Evolutionary conservation across 2,113 vertebrate genomes (phyloP), one percentile per base, ranked within the genome.

Genomic region (Dendropsophus ebraccatus): DNA sequence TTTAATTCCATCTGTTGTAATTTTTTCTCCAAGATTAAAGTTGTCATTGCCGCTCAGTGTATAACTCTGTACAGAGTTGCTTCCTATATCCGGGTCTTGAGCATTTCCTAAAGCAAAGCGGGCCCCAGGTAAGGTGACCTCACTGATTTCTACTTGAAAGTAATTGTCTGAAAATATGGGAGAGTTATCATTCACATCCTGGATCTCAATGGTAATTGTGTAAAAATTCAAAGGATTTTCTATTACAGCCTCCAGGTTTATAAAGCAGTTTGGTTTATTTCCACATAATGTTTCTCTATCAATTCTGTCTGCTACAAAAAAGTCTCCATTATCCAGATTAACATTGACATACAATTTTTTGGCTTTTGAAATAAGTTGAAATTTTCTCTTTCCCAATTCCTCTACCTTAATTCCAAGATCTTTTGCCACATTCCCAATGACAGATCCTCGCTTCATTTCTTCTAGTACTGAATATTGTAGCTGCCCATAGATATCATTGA

Each of bases 401-500:
- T 82, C 82, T 14, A 89, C 17, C 83, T 60, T 83, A 23, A 92
- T 79, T 11, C 89, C 90, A 54, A 93, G 80, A 87, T 93, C 90
- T 32, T 87, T 89, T 54, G 89, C 95, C 94, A 0, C 93, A 93
- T 88, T 96, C 92, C 0, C 95, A 94, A 58, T 91, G 28, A 94
- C 73, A 19, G 91, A 93, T 13, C 94, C 94, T 79, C 91, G 92
- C 50, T 85, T 90, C 62, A 93, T 87, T 87, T 96, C 94, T 89
- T 96, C 94, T 32, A 90, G 88, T 14, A 95, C 90, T 8, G 94
- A 94, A 88, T 94, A 95, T 37, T 82, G 90, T 89, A 96, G 88
- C 90, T 94, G 89, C 19, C 47, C 67, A 41, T 70, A 41, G 10
- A 7, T 41, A 41, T 12, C 7, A 70, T 4, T 70, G 7, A 70